Conservation (phyloP, 30 jellyfish, hydroid and myxozoan genomes). For the Clytia hemisphaerica region DNA sequence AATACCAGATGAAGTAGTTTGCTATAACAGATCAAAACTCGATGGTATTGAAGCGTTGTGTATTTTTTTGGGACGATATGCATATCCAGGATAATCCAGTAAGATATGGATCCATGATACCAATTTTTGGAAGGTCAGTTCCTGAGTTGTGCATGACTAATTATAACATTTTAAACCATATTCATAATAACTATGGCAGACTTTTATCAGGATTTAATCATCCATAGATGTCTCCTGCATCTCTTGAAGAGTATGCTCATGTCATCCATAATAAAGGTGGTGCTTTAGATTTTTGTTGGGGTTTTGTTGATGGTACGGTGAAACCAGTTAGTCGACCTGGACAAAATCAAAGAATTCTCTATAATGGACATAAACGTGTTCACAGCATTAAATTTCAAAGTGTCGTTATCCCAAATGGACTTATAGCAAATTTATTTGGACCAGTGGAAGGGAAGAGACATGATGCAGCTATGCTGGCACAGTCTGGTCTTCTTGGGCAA, state of each 20-base stretch:
- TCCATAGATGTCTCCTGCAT: too few relatives aligned
- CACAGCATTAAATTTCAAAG: too few relatives aligned
- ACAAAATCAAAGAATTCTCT: too few relatives aligned
- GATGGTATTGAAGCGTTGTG: constrained; percentile 51
- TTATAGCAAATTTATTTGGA: too few relatives aligned
- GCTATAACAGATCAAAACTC: constrained; percentile 38
- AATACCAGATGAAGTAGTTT: constrained; percentile 34
- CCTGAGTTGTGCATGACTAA: constrained; percentile 42
- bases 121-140: constrained; percentile 45
- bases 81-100: too few relatives aligned
- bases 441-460: too few relatives aligned
- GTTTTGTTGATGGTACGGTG: constrained; percentile 64
- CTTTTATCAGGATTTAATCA: constrained; percentile 38
- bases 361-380: too few relatives aligned
- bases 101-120: constrained; percentile 41
- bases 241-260: constrained; percentile 23
- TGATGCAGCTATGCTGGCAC: too few relatives aligned
- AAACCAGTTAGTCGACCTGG: too few relatives aligned
- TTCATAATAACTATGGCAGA: constrained; percentile 7
- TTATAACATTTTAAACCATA: constrained; percentile 18
- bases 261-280: neutral
- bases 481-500: too few relatives aligned
- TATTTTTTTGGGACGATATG: constrained; percentile 33
- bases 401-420: too few relatives aligned
- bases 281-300: too few relatives aligned